phyloP scores from a whole-genome alignment of 2,113 vertebrate species.

The Dipodomys ordii region DNA sequence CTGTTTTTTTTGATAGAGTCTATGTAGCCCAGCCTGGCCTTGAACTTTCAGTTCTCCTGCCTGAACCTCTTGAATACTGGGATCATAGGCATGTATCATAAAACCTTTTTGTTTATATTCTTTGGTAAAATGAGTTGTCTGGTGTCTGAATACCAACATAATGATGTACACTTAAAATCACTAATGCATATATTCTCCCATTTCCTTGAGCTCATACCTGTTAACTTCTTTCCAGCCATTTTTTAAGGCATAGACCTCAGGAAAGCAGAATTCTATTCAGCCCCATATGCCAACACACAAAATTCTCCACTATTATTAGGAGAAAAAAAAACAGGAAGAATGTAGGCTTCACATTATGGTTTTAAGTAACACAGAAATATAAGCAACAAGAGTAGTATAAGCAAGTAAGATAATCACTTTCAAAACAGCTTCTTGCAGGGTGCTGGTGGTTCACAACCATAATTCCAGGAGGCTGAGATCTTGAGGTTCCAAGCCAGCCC shows the following conservation, averaged over 20 bases:
- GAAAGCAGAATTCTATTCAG: slow-evolving; percentile 50
- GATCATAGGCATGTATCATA: too few relatives aligned
- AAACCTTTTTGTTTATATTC: too few relatives aligned
- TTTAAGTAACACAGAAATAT: not conserved
- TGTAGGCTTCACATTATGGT: slow-evolving; percentile 6
- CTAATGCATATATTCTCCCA: not conserved
- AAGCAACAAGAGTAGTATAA: not conserved
- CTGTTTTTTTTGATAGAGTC: too few relatives aligned
- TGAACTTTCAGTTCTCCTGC: too few relatives aligned
- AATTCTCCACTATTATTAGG: slow-evolving; percentile 38
- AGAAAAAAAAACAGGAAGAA: slow-evolving; percentile 28
- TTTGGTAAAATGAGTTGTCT: not conserved
- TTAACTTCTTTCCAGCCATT: slow-evolving; percentile 34
- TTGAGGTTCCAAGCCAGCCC: too few relatives aligned
- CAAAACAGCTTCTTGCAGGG: not conserved
- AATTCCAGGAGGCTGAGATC: too few relatives aligned
- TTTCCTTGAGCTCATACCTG: not conserved
- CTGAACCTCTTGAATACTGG: too few relatives aligned
- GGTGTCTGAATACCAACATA: slow-evolving; percentile 31
- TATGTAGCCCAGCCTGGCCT: too few relatives aligned
- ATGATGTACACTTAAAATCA: slow-evolving; percentile 19
- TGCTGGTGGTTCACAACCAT: too few relatives aligned
- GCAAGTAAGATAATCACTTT: slow-evolving; percentile 34
- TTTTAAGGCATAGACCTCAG: not conserved
- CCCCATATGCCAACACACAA: slow-evolving; percentile 37